Evolutionary conservation across 2,888 invertebrate species (phyloP).

Genomic region (Ophion obscuratus): DNA sequence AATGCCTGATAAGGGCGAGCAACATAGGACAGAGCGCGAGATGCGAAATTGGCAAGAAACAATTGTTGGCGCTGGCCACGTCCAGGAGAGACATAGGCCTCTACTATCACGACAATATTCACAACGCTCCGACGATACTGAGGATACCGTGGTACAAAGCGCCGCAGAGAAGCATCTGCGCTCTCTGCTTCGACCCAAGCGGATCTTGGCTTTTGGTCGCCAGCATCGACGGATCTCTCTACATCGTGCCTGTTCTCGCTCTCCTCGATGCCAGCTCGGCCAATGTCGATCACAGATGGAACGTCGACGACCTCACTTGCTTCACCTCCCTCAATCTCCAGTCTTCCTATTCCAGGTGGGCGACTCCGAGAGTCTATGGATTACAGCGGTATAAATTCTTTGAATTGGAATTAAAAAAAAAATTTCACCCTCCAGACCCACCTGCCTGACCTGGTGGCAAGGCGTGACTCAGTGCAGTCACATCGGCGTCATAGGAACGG

Average conservation of each 20-base stretch:
- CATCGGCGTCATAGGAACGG: constrained; percentile 83
- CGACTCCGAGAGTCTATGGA: background rate
- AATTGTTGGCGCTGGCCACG: constrained; percentile 79
- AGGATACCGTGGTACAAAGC: constrained; percentile 82
- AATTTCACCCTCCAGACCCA: constrained; percentile 75
- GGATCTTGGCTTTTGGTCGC: constrained; percentile 90
- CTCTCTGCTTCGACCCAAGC: constrained; percentile 92
- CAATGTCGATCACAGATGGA: constrained; percentile 86
- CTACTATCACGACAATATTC: constrained; percentile 77
- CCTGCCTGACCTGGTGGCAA: constrained; percentile 83
- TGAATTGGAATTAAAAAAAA: background rate
- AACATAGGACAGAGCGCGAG: constrained; percentile 77
- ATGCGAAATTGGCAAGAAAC: constrained; percentile 77
- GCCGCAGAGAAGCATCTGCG: constrained; percentile 77
- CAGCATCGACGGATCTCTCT: constrained; percentile 86
- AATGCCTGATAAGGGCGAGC: constrained; percentile 79
- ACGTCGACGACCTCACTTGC: constrained; percentile 86
- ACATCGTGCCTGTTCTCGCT: constrained; percentile 87
- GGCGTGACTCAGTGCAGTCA: constrained; percentile 78
- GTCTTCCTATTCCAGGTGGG: constrained; percentile 79
- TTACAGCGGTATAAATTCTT: background rate
- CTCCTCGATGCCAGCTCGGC: constrained; percentile 85
- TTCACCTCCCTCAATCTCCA: constrained; percentile 82
- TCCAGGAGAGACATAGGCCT: constrained; percentile 78
- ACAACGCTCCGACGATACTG: constrained; percentile 76